These are phyloP conservation scores for Urocitellus parryii DNA, from an alignment of 2,113 vertebrate species.

Conservation along the genomic window DNA sequence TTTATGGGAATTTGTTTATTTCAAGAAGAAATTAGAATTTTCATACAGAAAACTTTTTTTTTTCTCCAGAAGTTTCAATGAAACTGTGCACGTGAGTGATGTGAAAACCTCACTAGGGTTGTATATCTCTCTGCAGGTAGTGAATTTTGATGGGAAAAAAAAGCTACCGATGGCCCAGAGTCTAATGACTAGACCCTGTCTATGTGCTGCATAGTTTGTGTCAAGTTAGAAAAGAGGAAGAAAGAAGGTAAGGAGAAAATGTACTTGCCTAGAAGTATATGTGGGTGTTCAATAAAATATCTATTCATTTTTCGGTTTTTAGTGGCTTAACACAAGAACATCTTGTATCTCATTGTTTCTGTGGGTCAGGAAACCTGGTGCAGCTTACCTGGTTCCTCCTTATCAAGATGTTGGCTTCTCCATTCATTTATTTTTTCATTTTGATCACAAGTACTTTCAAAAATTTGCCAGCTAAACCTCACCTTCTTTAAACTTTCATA, in stretches of 20 bases:
- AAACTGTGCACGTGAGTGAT: not conserved
- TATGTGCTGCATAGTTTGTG: not conserved
- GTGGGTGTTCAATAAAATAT: not conserved
- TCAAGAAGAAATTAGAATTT: constrained; percentile 25
- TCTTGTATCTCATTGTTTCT: not conserved
- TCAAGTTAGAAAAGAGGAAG: not conserved
- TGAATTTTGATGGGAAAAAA: not conserved
- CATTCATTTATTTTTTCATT: constrained; percentile 15
- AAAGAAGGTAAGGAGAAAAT: not conserved
- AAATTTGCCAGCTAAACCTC: constrained; percentile 2
- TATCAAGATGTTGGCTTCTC: not conserved
- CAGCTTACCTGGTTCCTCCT: not conserved
- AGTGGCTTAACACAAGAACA: constrained; percentile 9
- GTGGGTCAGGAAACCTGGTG: not conserved
- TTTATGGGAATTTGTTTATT: not conserved
- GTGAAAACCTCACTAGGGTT: not conserved
- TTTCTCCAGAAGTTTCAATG: not conserved
- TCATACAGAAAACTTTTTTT: not conserved
- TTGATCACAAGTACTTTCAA: constrained; percentile 18
- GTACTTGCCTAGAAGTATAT: not conserved
- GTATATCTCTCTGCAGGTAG: not conserved
- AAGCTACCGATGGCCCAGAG: not conserved
- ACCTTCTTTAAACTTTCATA: constrained; percentile 28
- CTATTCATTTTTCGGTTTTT: not conserved
- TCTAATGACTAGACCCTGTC: not conserved